These are phyloP conservation scores for Falco biarmicus DNA, from an alignment of 2,797 vertebrate genomes.

Conservation along the genomic window DNA sequence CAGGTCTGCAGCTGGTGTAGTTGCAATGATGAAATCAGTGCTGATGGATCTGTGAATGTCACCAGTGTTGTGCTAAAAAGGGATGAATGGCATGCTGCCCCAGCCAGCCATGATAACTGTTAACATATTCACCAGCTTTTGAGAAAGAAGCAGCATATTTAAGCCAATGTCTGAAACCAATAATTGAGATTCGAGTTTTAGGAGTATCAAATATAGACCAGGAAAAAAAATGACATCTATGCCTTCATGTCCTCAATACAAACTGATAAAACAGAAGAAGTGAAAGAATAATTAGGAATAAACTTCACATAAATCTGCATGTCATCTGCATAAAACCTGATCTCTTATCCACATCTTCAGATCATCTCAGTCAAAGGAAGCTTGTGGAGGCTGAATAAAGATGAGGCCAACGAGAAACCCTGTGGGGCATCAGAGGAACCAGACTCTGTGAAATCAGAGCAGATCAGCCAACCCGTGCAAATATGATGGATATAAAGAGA, in stretches of 20 bases:
- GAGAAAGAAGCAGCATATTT: background rate
- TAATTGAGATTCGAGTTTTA: background rate
- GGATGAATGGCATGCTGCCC: background rate
- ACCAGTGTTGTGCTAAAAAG: background rate
- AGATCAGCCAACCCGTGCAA: accelerated
- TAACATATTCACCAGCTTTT: background rate
- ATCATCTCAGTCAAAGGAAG: background rate
- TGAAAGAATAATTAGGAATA: constrained; percentile 38
- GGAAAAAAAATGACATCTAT: background rate
- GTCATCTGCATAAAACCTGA: constrained; percentile 12
- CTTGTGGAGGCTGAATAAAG: background rate
- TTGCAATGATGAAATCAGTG: background rate
- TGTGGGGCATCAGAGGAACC: background rate
- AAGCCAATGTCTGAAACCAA: background rate
- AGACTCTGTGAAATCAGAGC: background rate
- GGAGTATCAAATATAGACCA: constrained; percentile 2
- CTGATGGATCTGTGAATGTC: background rate
- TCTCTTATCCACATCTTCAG: background rate
- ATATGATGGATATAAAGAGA: background rate
- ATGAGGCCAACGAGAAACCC: background rate
- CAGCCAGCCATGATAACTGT: background rate
- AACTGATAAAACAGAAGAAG: constrained; percentile 1
- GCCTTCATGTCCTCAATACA: background rate
- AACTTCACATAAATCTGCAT: constrained; percentile 53
- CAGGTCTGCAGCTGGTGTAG: background rate